Evolutionary conservation across 1,140 invertebrate species (phyloP).

Genomic region (Drosophila cardini): DNA sequence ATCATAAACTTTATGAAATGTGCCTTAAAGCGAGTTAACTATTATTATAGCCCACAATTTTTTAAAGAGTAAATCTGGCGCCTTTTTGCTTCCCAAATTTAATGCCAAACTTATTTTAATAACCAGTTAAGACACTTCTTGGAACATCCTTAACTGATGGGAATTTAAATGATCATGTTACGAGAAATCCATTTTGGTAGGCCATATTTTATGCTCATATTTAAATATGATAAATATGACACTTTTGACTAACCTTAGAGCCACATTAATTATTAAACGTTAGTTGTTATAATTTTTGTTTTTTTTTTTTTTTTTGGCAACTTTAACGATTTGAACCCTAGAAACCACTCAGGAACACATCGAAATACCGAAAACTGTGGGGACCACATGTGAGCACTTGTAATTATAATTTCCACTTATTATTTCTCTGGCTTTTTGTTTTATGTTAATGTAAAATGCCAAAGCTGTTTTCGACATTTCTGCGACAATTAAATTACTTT

Average conservation of each 20-base stretch:
- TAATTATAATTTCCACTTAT: slow-evolving; percentile 80
- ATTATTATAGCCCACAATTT: too few relatives aligned
- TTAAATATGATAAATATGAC: slow-evolving; percentile 69
- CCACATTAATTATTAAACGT: slow-evolving; percentile 67
- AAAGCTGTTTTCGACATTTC: slow-evolving; percentile 82
- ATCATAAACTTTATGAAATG: too few relatives aligned
- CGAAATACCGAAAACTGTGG: slow-evolving; percentile 15
- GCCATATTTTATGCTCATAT: slow-evolving; percentile 59
- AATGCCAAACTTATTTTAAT: neutral
- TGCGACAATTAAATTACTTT: slow-evolving; percentile 82
- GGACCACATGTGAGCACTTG: slow-evolving; percentile 70
- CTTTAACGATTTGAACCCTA: slow-evolving; percentile 54
- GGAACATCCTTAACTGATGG: slow-evolving; percentile 6
- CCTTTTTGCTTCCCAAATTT: neutral
- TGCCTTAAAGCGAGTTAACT: too few relatives aligned
- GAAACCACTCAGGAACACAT: slow-evolving; percentile 17
- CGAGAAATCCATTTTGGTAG: slow-evolving; percentile 12
- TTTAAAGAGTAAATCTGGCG: too few relatives aligned
- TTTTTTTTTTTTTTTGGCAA: slow-evolving; percentile 53
- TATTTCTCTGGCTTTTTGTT: slow-evolving; percentile 65
- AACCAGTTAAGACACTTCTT: neutral
- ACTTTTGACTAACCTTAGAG: slow-evolving; percentile 73
- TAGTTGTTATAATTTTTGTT: slow-evolving; percentile 49
- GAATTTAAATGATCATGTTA: slow-evolving; percentile 6
- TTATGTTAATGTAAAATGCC: slow-evolving; percentile 72